Percentiles rank a stretch among this genome's conserved stretches.
These are phyloP conservation scores for Hepsetus odoe DNA, from an alignment of 2,113 vertebrate species.

Conservation along the genomic window DNA sequence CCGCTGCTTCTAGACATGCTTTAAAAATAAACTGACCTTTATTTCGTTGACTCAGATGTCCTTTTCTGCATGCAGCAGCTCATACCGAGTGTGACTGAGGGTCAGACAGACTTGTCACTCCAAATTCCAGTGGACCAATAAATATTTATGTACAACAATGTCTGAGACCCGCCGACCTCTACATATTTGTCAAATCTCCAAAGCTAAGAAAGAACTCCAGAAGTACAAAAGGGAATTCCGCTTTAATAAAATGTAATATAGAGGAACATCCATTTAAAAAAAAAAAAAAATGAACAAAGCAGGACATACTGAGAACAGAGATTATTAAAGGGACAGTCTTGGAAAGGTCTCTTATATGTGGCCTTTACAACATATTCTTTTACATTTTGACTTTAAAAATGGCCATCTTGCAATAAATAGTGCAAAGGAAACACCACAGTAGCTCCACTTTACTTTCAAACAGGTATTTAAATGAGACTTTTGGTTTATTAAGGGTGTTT, in stretches of 20 bases:
- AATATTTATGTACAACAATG: not conserved
- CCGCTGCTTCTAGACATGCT: not conserved
- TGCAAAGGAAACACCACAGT: too few relatives aligned
- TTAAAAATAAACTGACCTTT: not conserved
- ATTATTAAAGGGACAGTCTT: too few relatives aligned
- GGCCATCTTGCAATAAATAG: too few relatives aligned
- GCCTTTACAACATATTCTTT: too few relatives aligned
- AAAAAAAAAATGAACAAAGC: not conserved
- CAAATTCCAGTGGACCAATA: not conserved
- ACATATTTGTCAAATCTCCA: not conserved
- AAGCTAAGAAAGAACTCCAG: not conserved
- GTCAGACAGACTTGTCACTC: not conserved
- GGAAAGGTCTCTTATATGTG: too few relatives aligned
- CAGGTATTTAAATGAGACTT: too few relatives aligned
- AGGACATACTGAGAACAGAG: too few relatives aligned
- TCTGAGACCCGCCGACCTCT: not conserved
- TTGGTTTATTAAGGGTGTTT: too few relatives aligned
- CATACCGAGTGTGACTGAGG: not conserved
- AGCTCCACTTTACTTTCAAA: too few relatives aligned
- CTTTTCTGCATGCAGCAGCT: not conserved
- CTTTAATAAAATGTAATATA: too few relatives aligned
- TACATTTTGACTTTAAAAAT: too few relatives aligned
- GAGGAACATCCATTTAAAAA: not conserved
- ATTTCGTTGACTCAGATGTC: not conserved
- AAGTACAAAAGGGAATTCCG: not conserved